Conservation (phyloP, 2,888 invertebrate genomes). For the Achlya flavicornis region DNA sequence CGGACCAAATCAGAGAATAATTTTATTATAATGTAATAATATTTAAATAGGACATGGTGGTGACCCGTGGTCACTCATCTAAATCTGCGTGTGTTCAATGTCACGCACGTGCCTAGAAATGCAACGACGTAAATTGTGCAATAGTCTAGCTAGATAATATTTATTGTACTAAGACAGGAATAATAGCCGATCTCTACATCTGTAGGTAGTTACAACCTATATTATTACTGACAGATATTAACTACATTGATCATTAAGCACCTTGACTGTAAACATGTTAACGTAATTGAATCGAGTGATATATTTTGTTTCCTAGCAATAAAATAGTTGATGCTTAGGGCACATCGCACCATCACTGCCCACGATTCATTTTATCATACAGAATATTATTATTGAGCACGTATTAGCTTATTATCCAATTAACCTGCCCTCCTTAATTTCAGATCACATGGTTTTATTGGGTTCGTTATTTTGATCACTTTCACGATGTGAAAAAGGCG, state of each 20-base stretch:
- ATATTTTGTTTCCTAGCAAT: constrained; percentile 2
- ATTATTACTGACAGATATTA: constrained; percentile 5
- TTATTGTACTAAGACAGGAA: constrained; percentile 13
- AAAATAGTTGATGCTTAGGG: background rate
- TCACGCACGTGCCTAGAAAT: constrained; percentile 46
- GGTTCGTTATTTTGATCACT: too few relatives aligned
- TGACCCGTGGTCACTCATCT: constrained; percentile 8
- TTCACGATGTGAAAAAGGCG: too few relatives aligned
- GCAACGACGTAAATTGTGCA: constrained; percentile 51
- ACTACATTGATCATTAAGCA: constrained; percentile 4
- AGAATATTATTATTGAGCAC: too few relatives aligned
- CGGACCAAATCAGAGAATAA: background rate
- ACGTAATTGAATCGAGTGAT: constrained; percentile 5
- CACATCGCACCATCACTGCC: background rate
- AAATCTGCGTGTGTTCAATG: constrained; percentile 53
- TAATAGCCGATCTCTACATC: constrained; percentile 2
- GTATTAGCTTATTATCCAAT: too few relatives aligned
- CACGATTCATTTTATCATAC: background rate
- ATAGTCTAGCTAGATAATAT: constrained; percentile 27
- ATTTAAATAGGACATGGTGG: constrained; percentile 7
- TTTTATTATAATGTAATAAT: background rate
- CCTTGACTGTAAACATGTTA: constrained; percentile 4
- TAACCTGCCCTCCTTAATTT: too few relatives aligned
- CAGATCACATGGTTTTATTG: too few relatives aligned
- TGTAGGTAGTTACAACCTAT: background rate